Evolutionary conservation across 2,113 vertebrate species (phyloP).

Genomic region (Hemichromis elongatus): DNA sequence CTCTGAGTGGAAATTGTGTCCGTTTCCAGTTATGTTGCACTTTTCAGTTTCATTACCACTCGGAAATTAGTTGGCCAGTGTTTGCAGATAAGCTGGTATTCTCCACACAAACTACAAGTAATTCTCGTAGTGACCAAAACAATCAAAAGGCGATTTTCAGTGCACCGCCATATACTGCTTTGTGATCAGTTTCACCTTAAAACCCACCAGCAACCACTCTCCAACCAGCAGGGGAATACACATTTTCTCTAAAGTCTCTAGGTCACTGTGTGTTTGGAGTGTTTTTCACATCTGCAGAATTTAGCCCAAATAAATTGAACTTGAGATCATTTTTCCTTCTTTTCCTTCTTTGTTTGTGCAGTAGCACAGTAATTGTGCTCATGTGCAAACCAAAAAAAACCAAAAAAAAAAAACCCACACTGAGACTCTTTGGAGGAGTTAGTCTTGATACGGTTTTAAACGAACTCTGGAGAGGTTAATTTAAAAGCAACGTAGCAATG

Average conservation of each 20-base stretch:
- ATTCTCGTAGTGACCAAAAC: background rate
- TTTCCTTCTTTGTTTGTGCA: no score
- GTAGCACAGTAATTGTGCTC: background rate
- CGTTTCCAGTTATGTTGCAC: background rate
- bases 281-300: background rate
- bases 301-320: background rate
- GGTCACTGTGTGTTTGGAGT: background rate
- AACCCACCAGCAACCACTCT: fast-evolving
- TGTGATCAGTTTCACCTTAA: background rate
- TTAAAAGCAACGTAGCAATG: background rate
- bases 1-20: background rate
- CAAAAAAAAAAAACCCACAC: no score
- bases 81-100: background rate
- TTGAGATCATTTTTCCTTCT: no score
- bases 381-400: background rate
- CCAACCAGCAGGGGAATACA: background rate
- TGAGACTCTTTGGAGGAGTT: background rate
- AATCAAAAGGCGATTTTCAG: background rate
- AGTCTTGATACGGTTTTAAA: background rate
- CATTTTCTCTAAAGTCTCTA: background rate
- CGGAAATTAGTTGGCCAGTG: background rate
- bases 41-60: background rate
- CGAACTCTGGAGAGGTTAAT: background rate
- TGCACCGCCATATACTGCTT: background rate
- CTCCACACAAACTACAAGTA: background rate